phyloP scores from a whole-genome alignment of 2,888 invertebrate genomes.

The Unio pictorum region DNA sequence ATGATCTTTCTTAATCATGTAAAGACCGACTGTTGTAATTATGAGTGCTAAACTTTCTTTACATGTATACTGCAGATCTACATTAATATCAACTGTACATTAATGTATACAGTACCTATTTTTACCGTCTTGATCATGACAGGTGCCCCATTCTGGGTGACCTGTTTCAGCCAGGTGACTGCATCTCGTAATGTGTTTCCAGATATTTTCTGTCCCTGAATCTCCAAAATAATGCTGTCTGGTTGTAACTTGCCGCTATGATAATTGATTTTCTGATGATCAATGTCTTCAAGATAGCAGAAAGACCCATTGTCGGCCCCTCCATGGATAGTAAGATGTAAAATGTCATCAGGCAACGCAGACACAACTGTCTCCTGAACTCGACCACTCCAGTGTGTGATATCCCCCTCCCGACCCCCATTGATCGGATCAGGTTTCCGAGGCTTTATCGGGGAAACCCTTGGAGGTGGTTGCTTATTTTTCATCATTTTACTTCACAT shows the following conservation, averaged over 20 bases:
- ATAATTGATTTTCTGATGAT: conserved; percentile 64
- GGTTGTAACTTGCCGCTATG: conserved; percentile 65
- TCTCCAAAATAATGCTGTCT: conserved; percentile 74
- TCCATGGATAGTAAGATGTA: conserved; percentile 72
- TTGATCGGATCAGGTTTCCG: conserved; percentile 27
- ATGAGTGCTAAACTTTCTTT: too few relatives aligned
- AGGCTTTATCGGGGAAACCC: conserved; percentile 29
- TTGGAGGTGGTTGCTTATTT: conserved; percentile 42
- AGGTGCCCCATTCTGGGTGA: conserved; percentile 74
- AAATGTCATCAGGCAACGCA: conserved; percentile 70
- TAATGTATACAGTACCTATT: conserved; percentile 69
- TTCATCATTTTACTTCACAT: conserved; percentile 37
- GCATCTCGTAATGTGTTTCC: conserved; percentile 76
- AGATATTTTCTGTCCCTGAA: conserved; percentile 76
- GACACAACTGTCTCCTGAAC: conserved; percentile 72
- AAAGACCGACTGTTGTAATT: too few relatives aligned
- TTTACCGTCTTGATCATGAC: conserved; percentile 75
- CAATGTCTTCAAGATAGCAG: conserved; percentile 63
- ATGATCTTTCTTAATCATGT: too few relatives aligned
- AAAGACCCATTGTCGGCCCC: conserved; percentile 74
- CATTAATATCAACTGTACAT: too few relatives aligned
- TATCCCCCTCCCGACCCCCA: conserved; percentile 26
- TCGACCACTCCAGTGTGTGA: conserved; percentile 72
- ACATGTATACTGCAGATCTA: too few relatives aligned
- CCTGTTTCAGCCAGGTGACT: conserved; percentile 74